These are phyloP conservation scores for Phyllotreta cruciferae DNA, from an alignment of 2,888 invertebrate genomes.

Conservation along the genomic window DNA sequence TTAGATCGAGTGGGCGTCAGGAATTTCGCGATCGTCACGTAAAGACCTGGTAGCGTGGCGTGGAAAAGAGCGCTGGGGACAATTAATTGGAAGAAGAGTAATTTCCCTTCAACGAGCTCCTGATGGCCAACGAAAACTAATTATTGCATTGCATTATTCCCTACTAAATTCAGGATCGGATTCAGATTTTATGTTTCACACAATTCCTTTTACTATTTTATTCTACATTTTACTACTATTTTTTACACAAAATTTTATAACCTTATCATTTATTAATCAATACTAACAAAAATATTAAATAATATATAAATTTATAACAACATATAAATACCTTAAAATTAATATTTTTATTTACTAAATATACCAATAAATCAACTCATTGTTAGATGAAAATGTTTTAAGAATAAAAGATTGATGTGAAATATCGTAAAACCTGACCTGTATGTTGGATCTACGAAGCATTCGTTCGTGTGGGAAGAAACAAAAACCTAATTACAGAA, in stretches of 20 bases:
- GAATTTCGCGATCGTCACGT: constrained; percentile 36
- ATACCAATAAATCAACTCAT: too few relatives aligned
- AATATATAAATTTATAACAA: too few relatives aligned
- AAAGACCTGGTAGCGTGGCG: constrained; percentile 27
- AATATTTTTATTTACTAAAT: too few relatives aligned
- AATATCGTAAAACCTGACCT: constrained; percentile 13
- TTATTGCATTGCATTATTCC: constrained; percentile 38
- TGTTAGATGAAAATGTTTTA: too few relatives aligned
- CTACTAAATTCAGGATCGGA: constrained; percentile 31
- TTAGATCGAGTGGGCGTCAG: constrained; percentile 19
- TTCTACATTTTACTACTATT: background rate
- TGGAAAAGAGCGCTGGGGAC: constrained; percentile 30
- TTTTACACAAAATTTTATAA: too few relatives aligned
- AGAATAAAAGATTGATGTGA: background rate
- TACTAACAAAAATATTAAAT: too few relatives aligned
- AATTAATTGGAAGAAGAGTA: constrained; percentile 43
- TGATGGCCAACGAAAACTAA: constrained; percentile 49
- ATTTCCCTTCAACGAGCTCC: constrained; percentile 42
- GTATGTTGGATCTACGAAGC: constrained; percentile 36
- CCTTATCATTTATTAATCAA: too few relatives aligned
- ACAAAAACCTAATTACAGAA: constrained; percentile 60
- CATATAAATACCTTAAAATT: too few relatives aligned
- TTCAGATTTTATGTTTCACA: background rate
- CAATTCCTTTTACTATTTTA: too few relatives aligned
- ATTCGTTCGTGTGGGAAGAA: constrained; percentile 54